Percentiles rank a stretch among this genome's conserved stretches.
phyloP scores from a whole-genome alignment of 2,888 invertebrate species.

The Elysia crispata region DNA sequence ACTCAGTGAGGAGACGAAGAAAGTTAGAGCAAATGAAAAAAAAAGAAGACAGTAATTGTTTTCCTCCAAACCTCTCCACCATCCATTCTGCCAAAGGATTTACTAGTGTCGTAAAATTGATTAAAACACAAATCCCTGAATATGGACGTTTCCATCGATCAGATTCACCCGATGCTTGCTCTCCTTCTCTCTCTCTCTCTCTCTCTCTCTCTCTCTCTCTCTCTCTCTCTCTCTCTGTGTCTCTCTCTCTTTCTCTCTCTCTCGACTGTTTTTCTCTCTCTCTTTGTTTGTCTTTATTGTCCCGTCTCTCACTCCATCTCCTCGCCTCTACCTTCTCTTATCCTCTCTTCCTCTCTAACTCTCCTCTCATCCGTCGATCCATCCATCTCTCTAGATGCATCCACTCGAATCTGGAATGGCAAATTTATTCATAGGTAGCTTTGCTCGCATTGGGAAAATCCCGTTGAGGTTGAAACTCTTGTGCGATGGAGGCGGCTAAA shows the following conservation, averaged over 20 bases:
- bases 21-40: neutral
- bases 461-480: neutral
- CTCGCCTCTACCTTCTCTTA: constrained; percentile 25
- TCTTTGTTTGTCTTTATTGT: constrained; percentile 46
- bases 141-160: constrained; percentile 55
- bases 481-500: constrained; percentile 10
- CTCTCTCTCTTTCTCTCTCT: no score
- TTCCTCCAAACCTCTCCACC: constrained; percentile 24
- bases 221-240: constrained; percentile 13
- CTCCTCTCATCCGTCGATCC: constrained; percentile 1
- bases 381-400: neutral
- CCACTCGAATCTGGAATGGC: constrained; percentile 56
- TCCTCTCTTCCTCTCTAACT: constrained; percentile 38
- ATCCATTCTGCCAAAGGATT: constrained; percentile 43
- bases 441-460: constrained; percentile 41
- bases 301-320: no score
- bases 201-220: neutral
- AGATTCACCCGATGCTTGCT: constrained; percentile 41
- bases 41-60: constrained; percentile 25
- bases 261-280: no score
- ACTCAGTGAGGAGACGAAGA: neutral
- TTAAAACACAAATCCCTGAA: constrained; percentile 56
- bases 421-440: constrained; percentile 60
- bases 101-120: constrained; percentile 49
- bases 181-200: constrained; percentile 15